These are phyloP conservation scores for Mycalesis mineus DNA, from an alignment of 2,888 invertebrate genomes.

Conservation along the genomic window DNA sequence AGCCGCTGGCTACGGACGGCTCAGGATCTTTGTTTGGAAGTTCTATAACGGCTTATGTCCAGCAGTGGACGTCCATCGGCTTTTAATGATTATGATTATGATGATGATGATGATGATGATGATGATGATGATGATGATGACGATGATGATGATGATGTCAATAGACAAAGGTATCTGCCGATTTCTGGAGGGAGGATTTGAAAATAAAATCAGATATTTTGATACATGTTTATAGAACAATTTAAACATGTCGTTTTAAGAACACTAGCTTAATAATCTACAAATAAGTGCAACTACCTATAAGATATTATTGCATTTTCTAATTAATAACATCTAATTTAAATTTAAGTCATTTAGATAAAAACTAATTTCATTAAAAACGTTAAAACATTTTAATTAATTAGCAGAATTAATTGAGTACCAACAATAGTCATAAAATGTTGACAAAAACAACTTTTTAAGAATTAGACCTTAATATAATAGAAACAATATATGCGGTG, in stretches of 20 bases:
- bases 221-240: neutral
- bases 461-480: no score
- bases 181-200: neutral
- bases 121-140: no score
- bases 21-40: no score
- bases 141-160: neutral
- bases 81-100: no score
- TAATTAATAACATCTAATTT: conserved; percentile 60
- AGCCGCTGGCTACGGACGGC: no score
- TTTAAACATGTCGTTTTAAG: neutral
- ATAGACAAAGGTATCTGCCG: neutral
- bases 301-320: conserved; percentile 72
- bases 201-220: neutral
- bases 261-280: conserved; percentile 36
- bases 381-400: neutral
- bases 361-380: conserved; percentile 1
- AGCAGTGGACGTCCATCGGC: no score
- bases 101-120: no score
- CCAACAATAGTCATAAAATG: no score
- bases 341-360: conserved; percentile 44
- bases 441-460: no score
- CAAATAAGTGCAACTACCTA: conserved; percentile 70
- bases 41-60: no score
- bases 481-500: no score
- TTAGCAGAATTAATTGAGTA: no score